Evolutionary conservation across 1,140 invertebrate species (phyloP).

Genomic region (Coelopa frigida): DNA sequence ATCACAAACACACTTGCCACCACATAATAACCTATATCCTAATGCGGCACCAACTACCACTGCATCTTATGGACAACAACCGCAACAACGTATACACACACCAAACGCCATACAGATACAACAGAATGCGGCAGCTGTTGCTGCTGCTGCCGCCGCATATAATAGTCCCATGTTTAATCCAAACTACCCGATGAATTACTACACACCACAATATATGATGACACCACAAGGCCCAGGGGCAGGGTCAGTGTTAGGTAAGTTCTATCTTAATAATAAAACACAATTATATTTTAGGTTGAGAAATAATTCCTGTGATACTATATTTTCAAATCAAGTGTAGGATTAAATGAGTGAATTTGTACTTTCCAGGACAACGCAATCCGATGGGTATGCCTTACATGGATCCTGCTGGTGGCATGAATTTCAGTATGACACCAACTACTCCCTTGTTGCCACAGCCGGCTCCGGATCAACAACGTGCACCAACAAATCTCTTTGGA

Average conservation of each 20-base stretch:
- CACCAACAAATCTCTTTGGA: no score
- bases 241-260: slow-evolving; percentile 28
- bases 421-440: slow-evolving; percentile 11
- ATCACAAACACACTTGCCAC: slow-evolving; percentile 12
- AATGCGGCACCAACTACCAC: neutral
- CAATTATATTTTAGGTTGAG: no score
- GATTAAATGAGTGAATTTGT: no score
- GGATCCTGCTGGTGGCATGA: slow-evolving; percentile 10
- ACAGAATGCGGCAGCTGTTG: slow-evolving; percentile 3
- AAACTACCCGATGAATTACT: slow-evolving; percentile 28
- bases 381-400: slow-evolving; percentile 6
- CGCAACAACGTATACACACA: slow-evolving; percentile 2
- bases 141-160: slow-evolving; percentile 9
- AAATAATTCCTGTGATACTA: no score
- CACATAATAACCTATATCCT: slow-evolving; percentile 5
- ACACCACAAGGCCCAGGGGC: slow-evolving; percentile 11
- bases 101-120: slow-evolving; percentile 8
- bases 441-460: slow-evolving; percentile 10
- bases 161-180: slow-evolving; percentile 26
- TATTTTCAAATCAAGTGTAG: no score
- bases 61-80: slow-evolving; percentile 11
- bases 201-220: slow-evolving; percentile 23
- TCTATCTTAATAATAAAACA: no score
- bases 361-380: slow-evolving; percentile 1
- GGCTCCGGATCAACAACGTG: neutral